Evolutionary conservation across 2,888 invertebrate genomes (phyloP), one percentile per base, ranked within the genome.

Genomic region (Amaurobius ferox): DNA sequence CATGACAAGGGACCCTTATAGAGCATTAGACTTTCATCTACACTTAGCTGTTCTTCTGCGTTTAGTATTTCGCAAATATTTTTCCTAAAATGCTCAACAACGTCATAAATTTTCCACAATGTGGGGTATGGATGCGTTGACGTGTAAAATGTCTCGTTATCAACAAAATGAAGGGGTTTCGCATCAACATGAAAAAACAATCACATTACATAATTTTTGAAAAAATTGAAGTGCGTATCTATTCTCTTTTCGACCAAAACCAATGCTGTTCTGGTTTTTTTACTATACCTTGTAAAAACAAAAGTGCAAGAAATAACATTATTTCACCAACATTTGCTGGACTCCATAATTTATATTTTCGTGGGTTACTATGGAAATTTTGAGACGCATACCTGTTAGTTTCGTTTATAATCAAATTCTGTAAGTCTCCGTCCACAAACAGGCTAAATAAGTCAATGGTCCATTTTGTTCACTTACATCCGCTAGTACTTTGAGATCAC

Each of bases 1-100:
- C 73, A 85, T 30, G 64, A 30, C 23, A 88, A 28, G 13, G 72
- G 55, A 19, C 88, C 88, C n/a, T 80, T 79, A 40, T 76, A 88
- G 44, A 66, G 66, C 67, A 67, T 67, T 67, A 67, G n/a, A 35
- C 19, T 35, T 67, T 67, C 67, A 67, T 67, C 67, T 67, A 35
- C 67, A 67, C 6, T 67, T 23, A 67, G 67, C 35, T 67, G 67
- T 67, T 67, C 67, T 67, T 67, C 35, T 32, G 23, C 35, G 35
- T 35, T 35, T 35, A 67, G 35, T 67, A 35, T 67, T 35, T 32
- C 62, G 29, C 26, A 19, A 70, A 70, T 44, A 26, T 40, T 40
- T 70, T 70, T 70, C 44, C 48, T 44, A 70, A 28, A 44, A 1
- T 70, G 26, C 28, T 40, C 44, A 70, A 44, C 44, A 44, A 44